A percentile compares a stretch with the other conserved stretches of the same genome.
Conservation (phyloP, 2,113 vertebrate species). For the Gymnobelideus leadbeateri region DNA sequence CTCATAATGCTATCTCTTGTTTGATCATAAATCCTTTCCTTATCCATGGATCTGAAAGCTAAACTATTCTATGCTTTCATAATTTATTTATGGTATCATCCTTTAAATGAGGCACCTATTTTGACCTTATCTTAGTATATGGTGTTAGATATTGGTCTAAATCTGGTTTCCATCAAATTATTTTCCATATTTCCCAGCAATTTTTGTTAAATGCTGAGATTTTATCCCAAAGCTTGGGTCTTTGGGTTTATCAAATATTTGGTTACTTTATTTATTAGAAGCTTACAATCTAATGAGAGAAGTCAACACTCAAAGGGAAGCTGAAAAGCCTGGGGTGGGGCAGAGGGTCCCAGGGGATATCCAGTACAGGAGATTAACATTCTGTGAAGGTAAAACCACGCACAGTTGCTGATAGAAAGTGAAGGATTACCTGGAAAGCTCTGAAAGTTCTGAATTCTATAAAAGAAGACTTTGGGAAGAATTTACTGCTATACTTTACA, state of each 20-base stretch:
- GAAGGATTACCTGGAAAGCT: neutral
- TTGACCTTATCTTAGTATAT: neutral
- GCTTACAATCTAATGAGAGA: neutral
- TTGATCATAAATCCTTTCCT: neutral
- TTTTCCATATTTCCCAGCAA: neutral
- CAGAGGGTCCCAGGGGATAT: neutral
- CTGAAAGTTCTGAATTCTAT: too few species aligned
- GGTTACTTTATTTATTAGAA: neutral
- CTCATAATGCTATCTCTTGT: neutral
- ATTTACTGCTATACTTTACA: too few species aligned
- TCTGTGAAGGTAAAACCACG: neutral
- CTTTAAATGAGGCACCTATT: neutral
- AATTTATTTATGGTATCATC: neutral
- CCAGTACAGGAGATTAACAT: neutral
- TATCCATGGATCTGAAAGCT: neutral
- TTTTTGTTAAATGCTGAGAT: neutral
- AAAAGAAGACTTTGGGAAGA: too few species aligned
- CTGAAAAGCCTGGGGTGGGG: too few species aligned
- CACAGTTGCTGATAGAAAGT: neutral
- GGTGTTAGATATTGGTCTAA: neutral
- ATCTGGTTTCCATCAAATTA: neutral
- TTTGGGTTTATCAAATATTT: neutral
- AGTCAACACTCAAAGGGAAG: neutral
- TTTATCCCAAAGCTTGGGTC: neutral
- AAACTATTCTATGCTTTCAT: neutral